Conservation (phyloP, 2,888 invertebrate genomes). For the Tenthredo notha region DNA sequence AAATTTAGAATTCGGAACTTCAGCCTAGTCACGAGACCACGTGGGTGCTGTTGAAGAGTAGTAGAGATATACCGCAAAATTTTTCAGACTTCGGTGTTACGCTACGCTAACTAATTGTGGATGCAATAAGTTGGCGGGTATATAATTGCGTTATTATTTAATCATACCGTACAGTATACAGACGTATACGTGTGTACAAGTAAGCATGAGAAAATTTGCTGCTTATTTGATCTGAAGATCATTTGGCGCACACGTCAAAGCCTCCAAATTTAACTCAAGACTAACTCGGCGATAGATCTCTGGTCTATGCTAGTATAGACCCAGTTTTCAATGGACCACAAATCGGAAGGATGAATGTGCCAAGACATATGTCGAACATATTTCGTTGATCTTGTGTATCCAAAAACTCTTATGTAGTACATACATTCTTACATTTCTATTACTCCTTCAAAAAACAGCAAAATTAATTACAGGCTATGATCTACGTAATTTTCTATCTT, state of each 20-base stretch:
- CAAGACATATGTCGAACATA: slow-evolving; percentile 16
- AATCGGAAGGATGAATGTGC: background rate
- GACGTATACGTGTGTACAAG: background rate
- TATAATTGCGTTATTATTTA: background rate
- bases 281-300: background rate
- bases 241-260: slow-evolving; percentile 13
- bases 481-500: background rate
- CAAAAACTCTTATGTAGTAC: background rate
- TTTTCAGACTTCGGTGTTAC: too few species aligned
- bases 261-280: slow-evolving; percentile 16
- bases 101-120: background rate
- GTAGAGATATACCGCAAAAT: too few species aligned
- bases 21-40: background rate
- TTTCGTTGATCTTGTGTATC: background rate
- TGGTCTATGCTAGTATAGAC: background rate
- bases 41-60: too few species aligned
- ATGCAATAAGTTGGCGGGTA: background rate
- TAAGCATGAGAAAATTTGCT: background rate
- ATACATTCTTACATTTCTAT: background rate
- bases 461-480: background rate
- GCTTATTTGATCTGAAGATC: background rate
- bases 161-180: background rate
- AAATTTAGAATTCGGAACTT: too few species aligned
- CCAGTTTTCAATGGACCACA: slow-evolving; percentile 4
- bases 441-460: background rate